Conservation (phyloP, 2,888 invertebrate genomes). For the Mechanitis messenoides region DNA sequence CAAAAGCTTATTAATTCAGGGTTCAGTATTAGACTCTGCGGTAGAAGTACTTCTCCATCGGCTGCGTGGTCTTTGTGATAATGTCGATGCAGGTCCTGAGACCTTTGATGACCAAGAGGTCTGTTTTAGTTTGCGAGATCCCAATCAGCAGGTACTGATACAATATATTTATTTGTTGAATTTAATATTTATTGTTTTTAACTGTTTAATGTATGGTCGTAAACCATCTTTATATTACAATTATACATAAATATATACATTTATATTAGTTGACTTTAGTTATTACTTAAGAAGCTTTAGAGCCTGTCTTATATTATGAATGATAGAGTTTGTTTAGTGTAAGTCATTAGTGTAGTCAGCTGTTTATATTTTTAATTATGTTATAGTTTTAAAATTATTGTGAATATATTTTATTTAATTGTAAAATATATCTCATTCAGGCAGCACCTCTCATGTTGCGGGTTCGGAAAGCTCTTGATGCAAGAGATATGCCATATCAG, state of each 20-base stretch:
- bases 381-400: not conserved
- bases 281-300: too few species aligned
- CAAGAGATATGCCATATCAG: constrained; percentile 91
- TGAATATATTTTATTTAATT: not conserved
- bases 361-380: too few species aligned
- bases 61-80: constrained; percentile 93
- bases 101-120: constrained; percentile 96
- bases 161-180: not conserved
- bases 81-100: constrained; percentile 92
- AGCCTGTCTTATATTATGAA: too few species aligned
- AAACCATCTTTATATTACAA: too few species aligned
- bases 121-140: constrained; percentile 86
- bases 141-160: constrained; percentile 71
- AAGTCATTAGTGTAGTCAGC: too few species aligned
- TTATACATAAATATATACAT: too few species aligned
- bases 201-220: too few species aligned
- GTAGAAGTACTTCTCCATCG: constrained; percentile 94
- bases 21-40: constrained; percentile 93
- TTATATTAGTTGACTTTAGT: too few species aligned
- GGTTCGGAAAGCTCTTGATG: constrained; percentile 89
- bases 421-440: constrained; percentile 34
- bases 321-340: too few species aligned
- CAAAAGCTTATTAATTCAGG: constrained; percentile 66
- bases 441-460: constrained; percentile 83
- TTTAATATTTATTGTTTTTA: not conserved